Base-by-base conservation (phyloP, 2,113 vertebrate species). In the Penelope pileata region DNA sequence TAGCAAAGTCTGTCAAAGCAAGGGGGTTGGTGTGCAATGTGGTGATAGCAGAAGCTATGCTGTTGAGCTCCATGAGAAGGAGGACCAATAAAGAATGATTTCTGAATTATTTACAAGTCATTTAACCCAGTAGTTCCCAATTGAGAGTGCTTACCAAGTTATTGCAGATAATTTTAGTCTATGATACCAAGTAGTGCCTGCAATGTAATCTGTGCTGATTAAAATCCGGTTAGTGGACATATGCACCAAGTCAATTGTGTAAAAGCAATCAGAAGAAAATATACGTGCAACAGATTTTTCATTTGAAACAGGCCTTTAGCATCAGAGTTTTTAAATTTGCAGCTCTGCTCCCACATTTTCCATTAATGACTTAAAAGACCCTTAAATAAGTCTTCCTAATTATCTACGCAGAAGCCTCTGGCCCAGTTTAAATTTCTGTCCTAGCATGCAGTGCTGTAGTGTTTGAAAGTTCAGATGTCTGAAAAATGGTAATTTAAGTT, bases 381-480 rank as follows among this genome's bases (percentile, higher is more conserved):
- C 4, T 91, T 79, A 87, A 82, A 66, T 59, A 72, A 62, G 59
- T 64, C 30, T 90, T 36, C 32, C 51, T 83, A 83, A 94, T 91
- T 92, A 72, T 75, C 73, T 80, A 87, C 88, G 50, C 40, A 92
- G 56, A 94, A 72, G 26, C 56, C 27, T 58, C 36, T 54, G 53
- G 30, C 62, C 5, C 50, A 68, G 23, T n/a, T 78, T 38, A 78
- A 73, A 53, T 86, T 79, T 87, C 53, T 74, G 9, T 82, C 51
- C 32, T 83, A 15, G 22, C 26, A 26, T 9, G 56, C 27, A 12
- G 24, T 87, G 64, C 43, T 4, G 27, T 6, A 54, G 27, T 22
- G 8, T 89, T 86, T 58, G 59, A 86, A 86, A 75, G 42, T 63
- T 77, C 47, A 51, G 14, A 15, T 47, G 27, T 16, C 16, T 67